phyloP scores from a whole-genome alignment of 1,140 invertebrate species.

The Panulirus ornatus region DNA sequence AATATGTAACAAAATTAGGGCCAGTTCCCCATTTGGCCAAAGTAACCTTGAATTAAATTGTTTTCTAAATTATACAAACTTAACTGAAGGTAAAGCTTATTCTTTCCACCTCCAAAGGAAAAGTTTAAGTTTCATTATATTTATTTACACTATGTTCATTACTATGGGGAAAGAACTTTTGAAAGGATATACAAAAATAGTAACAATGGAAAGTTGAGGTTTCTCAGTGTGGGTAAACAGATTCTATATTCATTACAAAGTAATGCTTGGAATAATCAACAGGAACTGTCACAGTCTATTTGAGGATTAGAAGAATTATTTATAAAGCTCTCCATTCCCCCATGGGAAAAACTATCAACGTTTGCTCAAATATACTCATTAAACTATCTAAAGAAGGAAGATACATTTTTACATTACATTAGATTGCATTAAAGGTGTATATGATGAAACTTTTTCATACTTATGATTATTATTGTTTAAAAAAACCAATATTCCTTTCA shows the following conservation, averaged over 20 bases:
- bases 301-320: too few relatives aligned
- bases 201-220: neutral
- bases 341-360: too few relatives aligned
- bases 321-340: too few relatives aligned
- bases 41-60: neutral
- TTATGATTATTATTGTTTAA: too few relatives aligned
- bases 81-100: neutral
- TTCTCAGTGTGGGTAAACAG: neutral
- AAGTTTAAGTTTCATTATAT: neutral
- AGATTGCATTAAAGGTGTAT: too few relatives aligned
- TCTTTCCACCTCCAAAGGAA: neutral
- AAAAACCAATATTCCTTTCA: too few relatives aligned
- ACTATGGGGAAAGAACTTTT: neutral
- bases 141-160: constrained; percentile 11
- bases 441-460: too few relatives aligned
- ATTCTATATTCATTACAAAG: neutral
- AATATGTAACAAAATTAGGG: neutral
- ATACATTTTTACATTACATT: too few relatives aligned
- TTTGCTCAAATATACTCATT: too few relatives aligned
- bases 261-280: constrained; percentile 6
- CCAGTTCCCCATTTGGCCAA: neutral
- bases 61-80: neutral
- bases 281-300: constrained; percentile 1
- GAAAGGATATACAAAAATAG: neutral
- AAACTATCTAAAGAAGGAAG: too few relatives aligned